Evolutionary conservation across 1,140 invertebrate species (phyloP).

Genomic region (Steinernema khuongi): DNA sequence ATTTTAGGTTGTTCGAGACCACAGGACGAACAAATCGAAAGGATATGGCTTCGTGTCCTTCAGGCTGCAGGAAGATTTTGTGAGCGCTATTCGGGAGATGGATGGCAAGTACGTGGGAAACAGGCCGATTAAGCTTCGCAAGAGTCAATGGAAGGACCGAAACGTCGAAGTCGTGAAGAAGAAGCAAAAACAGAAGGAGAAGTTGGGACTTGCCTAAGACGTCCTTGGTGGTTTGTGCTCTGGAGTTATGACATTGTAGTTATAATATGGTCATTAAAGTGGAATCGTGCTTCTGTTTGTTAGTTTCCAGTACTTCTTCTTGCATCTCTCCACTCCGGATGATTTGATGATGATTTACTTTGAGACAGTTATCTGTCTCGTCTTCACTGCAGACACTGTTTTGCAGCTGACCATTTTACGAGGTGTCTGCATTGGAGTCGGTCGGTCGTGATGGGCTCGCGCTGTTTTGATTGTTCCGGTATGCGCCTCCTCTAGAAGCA

Average conservation of each 20-base stretch:
- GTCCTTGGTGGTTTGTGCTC: no score
- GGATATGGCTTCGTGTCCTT: slow-evolving; percentile 99
- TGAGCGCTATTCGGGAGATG: slow-evolving; percentile 96
- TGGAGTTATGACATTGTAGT: no score
- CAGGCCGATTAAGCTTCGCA: slow-evolving; percentile 90
- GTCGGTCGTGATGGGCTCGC: neutral
- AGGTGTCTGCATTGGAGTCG: neutral
- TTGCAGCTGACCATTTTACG: no score
- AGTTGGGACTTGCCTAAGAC: slow-evolving; percentile 59
- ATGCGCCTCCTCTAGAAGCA: neutral
- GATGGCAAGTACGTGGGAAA: slow-evolving; percentile 87
- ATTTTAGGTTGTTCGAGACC: slow-evolving; percentile 77
- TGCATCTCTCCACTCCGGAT: no score
- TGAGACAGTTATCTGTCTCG: no score
- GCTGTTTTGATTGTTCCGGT: slow-evolving; percentile 10
- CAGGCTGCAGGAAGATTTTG: slow-evolving; percentile 89
- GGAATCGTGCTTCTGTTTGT: no score
- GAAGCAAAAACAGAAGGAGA: slow-evolving; percentile 81
- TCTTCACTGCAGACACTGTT: no score
- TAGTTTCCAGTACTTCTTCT: no score
- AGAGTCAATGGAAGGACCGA: slow-evolving; percentile 89
- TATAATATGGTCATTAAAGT: no score
- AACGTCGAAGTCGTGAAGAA: slow-evolving; percentile 86
- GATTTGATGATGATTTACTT: no score
- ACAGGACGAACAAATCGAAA: slow-evolving; percentile 93